phyloP scores from a whole-genome alignment of 2,113 vertebrate genomes.

The Oncorhynchus clarkii region DNA sequence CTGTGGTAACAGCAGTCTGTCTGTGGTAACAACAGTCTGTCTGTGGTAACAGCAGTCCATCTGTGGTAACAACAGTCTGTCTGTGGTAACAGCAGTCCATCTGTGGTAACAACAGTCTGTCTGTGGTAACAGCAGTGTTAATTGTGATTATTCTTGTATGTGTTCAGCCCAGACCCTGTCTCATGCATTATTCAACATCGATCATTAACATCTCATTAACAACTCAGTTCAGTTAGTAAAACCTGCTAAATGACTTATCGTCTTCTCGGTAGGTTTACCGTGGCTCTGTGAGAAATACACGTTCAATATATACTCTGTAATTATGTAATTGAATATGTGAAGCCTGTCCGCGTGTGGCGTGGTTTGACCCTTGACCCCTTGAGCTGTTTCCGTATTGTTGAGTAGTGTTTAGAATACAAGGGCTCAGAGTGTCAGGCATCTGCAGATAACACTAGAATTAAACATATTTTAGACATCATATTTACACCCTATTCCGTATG shows the following conservation, averaged over 20 bases:
- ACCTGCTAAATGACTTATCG: conserved; percentile 1
- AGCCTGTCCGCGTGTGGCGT: conserved; percentile 6
- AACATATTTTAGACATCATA: not conserved
- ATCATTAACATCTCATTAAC: not conserved
- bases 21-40: too few species aligned
- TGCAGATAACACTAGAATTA: conserved; percentile 21
- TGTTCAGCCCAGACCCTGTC: not conserved
- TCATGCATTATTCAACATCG: not conserved
- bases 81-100: too few species aligned
- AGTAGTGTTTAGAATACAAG: conserved; percentile 4
- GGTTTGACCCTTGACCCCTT: not conserved
- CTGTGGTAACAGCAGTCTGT: too few species aligned
- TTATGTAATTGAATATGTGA: conserved; percentile 20
- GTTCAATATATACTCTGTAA: conserved; percentile 9
- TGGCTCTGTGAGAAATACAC: conserved; percentile 13
- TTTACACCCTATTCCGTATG: too few species aligned
- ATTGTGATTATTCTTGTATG: not conserved
- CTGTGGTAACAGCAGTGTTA: not conserved
- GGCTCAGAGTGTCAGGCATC: conserved; percentile 22
- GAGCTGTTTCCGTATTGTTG: conserved; percentile 17
- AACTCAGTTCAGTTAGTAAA: not conserved
- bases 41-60: too few species aligned
- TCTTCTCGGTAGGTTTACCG: conserved; percentile 21
- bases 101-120: too few species aligned
- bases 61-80: too few species aligned